These are phyloP conservation scores for Coracopsis vasa DNA, from an alignment of 2,113 vertebrate species.

Conservation along the genomic window DNA sequence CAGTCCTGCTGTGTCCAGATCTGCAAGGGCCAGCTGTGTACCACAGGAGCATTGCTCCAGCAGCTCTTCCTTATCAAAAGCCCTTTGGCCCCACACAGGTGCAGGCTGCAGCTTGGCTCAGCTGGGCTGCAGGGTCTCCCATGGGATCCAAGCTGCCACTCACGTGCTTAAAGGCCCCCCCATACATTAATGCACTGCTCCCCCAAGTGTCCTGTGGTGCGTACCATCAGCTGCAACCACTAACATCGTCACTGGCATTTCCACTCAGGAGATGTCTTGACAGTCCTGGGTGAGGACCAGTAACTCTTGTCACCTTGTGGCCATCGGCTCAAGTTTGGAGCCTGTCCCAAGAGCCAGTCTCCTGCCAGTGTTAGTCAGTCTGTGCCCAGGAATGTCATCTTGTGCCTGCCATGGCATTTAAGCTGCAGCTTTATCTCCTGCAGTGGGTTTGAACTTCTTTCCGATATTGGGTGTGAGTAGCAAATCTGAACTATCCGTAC, in stretches of 20 bases:
- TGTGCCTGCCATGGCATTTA: background rate
- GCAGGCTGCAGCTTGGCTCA: background rate
- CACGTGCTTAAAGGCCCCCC: accelerated
- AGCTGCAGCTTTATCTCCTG: constrained; percentile 15
- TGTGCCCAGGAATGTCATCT: background rate
- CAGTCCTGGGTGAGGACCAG: background rate
- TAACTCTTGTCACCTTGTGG: background rate
- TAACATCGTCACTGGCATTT: accelerated
- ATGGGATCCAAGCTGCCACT: accelerated
- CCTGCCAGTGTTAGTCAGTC: background rate
- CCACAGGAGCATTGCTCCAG: accelerated
- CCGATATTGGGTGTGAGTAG: constrained; percentile 6
- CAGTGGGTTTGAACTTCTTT: constrained; percentile 44
- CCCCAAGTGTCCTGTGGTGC: accelerated
- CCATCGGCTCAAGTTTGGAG: accelerated
- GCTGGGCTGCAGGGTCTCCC: background rate
- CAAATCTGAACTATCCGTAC: constrained; percentile 18
- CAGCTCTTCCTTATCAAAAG: background rate
- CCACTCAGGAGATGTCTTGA: accelerated
- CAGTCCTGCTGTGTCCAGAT: background rate
- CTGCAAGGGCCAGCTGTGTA: background rate
- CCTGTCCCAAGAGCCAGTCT: background rate
- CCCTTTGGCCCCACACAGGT: background rate
- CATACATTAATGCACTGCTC: accelerated
- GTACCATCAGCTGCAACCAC: accelerated